phyloP scores from a whole-genome alignment of 2,888 invertebrate genomes.

The Syrista parreyssii region DNA sequence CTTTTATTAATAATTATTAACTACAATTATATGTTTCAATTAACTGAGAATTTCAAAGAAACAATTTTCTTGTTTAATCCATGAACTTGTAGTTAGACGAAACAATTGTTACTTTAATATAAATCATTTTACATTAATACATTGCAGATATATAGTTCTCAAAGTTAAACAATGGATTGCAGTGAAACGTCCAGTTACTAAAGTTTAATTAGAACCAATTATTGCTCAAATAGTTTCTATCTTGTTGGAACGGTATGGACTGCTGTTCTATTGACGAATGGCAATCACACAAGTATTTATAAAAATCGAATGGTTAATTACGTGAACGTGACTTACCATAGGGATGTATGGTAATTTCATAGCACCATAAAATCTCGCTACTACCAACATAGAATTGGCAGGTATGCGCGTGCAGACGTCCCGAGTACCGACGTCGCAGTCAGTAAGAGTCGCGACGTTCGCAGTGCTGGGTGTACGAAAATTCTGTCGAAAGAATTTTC shows the following conservation, averaged over 20 bases:
- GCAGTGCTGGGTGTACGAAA: constrained; percentile 36
- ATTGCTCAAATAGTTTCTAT: background rate
- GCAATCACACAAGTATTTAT: background rate
- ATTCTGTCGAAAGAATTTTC: constrained; percentile 21
- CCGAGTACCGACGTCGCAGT: constrained; percentile 8
- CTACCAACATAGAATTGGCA: background rate
- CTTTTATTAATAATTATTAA: background rate
- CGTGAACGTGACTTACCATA: background rate
- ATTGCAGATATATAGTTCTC: background rate
- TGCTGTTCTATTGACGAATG: background rate
- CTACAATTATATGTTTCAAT: background rate
- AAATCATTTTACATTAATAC: background rate
- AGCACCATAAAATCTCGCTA: background rate
- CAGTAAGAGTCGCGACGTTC: constrained; percentile 59
- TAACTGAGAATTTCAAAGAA: background rate
- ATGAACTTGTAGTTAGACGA: background rate
- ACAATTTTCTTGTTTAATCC: background rate
- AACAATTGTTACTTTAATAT: background rate
- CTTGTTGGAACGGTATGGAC: background rate
- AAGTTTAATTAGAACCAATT: background rate
- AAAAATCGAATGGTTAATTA: background rate
- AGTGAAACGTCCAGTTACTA: background rate
- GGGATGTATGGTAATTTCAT: background rate
- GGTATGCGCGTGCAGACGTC: background rate
- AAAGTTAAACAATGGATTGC: background rate